Conservation (phyloP, 2,888 invertebrate species). For the Diaprepes abbreviatus region DNA sequence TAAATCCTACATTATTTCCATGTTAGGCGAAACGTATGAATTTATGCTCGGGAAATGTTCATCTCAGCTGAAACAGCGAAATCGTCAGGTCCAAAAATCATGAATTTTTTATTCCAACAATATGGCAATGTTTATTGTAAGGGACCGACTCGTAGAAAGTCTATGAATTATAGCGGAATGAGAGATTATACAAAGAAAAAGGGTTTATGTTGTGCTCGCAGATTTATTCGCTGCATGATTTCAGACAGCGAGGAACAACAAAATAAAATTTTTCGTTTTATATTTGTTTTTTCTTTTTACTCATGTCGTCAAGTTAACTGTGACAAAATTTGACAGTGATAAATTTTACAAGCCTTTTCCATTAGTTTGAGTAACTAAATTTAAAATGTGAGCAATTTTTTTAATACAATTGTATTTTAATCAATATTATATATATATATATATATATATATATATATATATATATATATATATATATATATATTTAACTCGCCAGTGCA, state of each 20-base stretch:
- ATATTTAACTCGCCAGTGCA: no score
- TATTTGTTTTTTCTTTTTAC: background rate
- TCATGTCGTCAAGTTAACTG: background rate
- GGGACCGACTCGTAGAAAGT: constrained; percentile 12
- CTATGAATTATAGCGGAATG: constrained; percentile 27
- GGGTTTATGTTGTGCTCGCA: constrained; percentile 24
- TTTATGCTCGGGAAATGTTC: constrained; percentile 27
- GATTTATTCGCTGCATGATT: constrained; percentile 23
- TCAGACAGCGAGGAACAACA: background rate
- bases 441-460: no score
- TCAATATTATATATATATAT: no score
- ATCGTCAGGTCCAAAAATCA: constrained; percentile 35
- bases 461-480: no score
- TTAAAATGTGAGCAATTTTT: no score
- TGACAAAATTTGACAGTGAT: no score
- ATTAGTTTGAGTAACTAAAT: no score
- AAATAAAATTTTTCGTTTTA: background rate
- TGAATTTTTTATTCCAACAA: constrained; percentile 36
- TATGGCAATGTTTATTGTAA: constrained; percentile 34
- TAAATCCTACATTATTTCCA: constrained; percentile 34
- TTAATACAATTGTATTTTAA: no score
- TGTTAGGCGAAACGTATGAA: constrained; percentile 32
- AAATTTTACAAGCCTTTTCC: no score
- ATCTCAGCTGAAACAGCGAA: constrained; percentile 32
- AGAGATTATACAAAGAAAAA: constrained; percentile 31